phyloP scores from a whole-genome alignment of 2,113 vertebrate genomes.

The Tetrao urogallus region DNA sequence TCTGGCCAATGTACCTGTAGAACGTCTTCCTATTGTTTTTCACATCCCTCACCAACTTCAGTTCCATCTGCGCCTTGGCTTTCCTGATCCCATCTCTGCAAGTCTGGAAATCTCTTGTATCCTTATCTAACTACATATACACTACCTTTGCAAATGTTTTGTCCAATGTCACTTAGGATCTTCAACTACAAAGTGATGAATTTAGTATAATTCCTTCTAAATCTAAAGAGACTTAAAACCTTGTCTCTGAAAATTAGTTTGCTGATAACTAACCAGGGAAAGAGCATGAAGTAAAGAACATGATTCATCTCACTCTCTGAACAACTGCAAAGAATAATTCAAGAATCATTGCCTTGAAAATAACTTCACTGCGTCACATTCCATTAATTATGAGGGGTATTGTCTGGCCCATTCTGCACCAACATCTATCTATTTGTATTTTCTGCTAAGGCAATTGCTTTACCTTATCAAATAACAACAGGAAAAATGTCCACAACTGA shows the following conservation, averaged over 20 bases:
- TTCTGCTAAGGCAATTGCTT: background rate
- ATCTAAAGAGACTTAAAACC: background rate
- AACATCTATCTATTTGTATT: background rate
- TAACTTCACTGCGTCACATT: background rate
- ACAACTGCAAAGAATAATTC: background rate
- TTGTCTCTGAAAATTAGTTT: background rate
- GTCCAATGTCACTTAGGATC: rapidly evolving
- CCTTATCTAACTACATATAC: no score
- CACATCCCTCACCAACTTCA: no score
- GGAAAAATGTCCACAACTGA: background rate
- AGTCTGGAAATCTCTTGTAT: background rate
- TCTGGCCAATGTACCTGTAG: no score
- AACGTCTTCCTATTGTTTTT: no score
- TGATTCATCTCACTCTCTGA: no score
- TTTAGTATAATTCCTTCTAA: background rate
- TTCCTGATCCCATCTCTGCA: no score
- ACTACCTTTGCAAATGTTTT: background rate
- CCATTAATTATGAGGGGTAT: background rate
- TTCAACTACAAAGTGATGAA: background rate
- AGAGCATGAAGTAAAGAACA: background rate
- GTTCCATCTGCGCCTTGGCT: no score
- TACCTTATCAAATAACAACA: background rate
- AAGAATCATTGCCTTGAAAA: background rate
- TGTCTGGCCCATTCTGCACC: background rate
- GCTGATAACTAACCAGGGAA: background rate